Evolutionary conservation across 2,888 invertebrate species (phyloP), one percentile per base, ranked within the genome.

Genomic region (Plagodis dolabraria): DNA sequence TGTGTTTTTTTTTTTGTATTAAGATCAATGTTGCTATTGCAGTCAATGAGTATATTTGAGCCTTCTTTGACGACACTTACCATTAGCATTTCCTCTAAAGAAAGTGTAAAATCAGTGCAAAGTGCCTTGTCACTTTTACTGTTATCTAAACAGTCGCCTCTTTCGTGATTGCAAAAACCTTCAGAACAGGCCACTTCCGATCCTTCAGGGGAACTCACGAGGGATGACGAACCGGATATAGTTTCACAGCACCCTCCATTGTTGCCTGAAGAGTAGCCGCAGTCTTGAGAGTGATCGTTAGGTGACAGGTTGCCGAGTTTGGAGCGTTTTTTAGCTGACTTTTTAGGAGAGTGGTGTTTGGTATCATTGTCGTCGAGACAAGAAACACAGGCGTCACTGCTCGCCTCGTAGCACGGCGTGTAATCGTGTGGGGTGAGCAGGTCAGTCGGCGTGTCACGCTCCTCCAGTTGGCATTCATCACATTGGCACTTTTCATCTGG

Each of bases 181-280:
- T 98, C 98, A 0, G 96, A 97, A 86, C 97, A 98, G 0, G 97
- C 97, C 54, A 98, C 95, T 80, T 98, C 98, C 0, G 98, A 98
- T 36, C 98, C 97, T 78, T 98, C 98, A 0, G 97, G 97, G 5
- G 97, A 97, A 80, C 97, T 97, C 70, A 96, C 95, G 62, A 96
- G 93, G 69, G 97, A 97, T 33, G 96, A 96, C 52, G 95, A 95
- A 45, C 95, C 93, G 7, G 95, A 95, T 60, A 94, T 94, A 40
- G 95, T 95, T 69, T 94, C 94, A 75, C 94, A 95, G 80, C 94
- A 95, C 50, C 95, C 95, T 57, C 95, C 95, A 77, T 96, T 96
- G 70, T 96, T 95, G 64, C 97, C 98, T 9, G 98, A 98, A 22
- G 97, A 97, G 83, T 98, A 98, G 44, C 98, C 98, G 76, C 96